A percentile compares a stretch with the other conserved stretches of the same genome.
Evolutionary conservation across 2,113 vertebrate genomes (phyloP).

Genomic region (Todiramphus saurophagus): DNA sequence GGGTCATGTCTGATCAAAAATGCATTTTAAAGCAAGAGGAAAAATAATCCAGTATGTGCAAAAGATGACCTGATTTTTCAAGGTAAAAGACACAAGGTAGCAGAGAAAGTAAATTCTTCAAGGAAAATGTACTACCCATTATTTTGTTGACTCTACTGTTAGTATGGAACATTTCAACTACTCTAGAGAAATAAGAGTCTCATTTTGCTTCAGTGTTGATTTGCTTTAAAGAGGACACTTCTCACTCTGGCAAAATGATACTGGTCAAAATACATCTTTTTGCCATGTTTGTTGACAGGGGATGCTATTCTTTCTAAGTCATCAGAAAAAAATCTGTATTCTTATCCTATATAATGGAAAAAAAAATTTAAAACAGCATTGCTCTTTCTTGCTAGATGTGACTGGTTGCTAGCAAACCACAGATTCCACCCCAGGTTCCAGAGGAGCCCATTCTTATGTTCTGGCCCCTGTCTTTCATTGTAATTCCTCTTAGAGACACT

Average conservation of each 20-base stretch:
- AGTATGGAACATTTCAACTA: no score
- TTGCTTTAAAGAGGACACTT: neutral
- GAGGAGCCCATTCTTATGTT: neutral
- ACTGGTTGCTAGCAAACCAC: neutral
- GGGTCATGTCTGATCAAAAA: neutral
- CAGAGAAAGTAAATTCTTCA: neutral
- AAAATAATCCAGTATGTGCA: neutral
- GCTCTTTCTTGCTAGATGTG: neutral
- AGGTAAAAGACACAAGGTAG: neutral
- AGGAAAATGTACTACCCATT: neutral
- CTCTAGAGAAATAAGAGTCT: neutral
- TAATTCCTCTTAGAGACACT: neutral
- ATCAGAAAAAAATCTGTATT: neutral
- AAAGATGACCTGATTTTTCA: neutral
- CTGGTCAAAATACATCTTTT: neutral
- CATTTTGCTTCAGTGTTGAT: neutral
- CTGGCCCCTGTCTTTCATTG: neutral
- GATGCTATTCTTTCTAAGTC: neutral
- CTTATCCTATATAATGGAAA: neutral
- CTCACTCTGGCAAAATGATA: neutral
- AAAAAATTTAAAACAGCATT: neutral
- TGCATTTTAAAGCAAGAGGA: neutral
- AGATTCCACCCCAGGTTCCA: neutral
- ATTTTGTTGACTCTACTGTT: neutral
- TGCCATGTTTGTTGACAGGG: neutral